Evolutionary conservation across 2,797 vertebrate species (phyloP).

Genomic region (Onychomys leucogaster): DNA sequence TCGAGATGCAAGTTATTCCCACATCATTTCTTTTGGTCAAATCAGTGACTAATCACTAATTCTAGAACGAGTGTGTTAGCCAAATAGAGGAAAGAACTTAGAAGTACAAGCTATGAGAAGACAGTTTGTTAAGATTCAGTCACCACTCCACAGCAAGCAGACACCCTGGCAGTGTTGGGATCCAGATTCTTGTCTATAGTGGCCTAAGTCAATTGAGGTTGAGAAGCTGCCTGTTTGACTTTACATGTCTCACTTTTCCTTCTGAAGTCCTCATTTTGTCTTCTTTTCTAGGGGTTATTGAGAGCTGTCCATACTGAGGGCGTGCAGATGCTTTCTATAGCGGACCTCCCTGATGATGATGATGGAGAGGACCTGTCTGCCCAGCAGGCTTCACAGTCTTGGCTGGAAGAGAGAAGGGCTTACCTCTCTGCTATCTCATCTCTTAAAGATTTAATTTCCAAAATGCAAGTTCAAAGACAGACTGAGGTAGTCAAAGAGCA

Average conservation of each 20-base stretch:
- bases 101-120: not conserved
- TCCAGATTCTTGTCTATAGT: not conserved
- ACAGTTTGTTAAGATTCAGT: not conserved
- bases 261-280: not conserved
- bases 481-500: conserved; percentile 89
- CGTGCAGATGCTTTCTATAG: conserved; percentile 96
- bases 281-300: conserved; percentile 91
- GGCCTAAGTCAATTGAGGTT: not conserved
- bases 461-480: conserved; percentile 91
- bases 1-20: conserved; percentile 1
- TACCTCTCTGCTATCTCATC: conserved; percentile 92
- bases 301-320: conserved; percentile 97
- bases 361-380: conserved; percentile 86
- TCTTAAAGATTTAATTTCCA: conserved; percentile 92
- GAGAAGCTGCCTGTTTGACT: not conserved
- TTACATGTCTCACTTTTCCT: not conserved
- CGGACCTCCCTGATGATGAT: conserved; percentile 88
- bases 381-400: conserved; percentile 86
- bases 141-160: not conserved
- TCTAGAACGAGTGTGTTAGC: not conserved
- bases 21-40: conserved; percentile 34
- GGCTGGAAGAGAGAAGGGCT: conserved; percentile 92
- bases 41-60: conserved; percentile 30
- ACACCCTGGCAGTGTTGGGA: not conserved
- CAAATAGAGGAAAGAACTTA: conserved; percentile 16